phyloP scores from a whole-genome alignment of 2,113 vertebrate species.

The Sinocyclocheilus maitianheensis region DNA sequence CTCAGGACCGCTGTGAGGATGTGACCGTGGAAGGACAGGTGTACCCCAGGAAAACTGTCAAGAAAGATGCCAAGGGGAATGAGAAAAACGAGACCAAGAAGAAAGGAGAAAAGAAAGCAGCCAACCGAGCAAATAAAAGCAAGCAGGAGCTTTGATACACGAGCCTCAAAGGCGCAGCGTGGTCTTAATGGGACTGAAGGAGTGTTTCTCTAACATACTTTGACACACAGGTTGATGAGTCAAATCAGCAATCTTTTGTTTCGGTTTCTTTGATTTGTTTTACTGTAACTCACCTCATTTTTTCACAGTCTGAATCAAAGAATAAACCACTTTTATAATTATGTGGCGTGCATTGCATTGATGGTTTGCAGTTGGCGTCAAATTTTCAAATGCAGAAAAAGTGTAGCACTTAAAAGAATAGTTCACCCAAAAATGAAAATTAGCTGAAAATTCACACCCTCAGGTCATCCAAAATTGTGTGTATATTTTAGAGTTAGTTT shows the following conservation, averaged over 20 bases:
- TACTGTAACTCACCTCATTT: not conserved
- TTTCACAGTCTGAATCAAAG: no score
- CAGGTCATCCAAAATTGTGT: no score
- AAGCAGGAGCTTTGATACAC: slow-evolving; percentile 83
- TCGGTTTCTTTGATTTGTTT: not conserved
- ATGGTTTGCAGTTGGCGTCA: no score
- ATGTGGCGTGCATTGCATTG: no score
- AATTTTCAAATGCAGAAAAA: no score
- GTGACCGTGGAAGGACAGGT: slow-evolving; percentile 97
- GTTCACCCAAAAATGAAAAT: no score
- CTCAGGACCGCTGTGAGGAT: slow-evolving; percentile 88
- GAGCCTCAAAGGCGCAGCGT: not conserved
- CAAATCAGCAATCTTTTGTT: not conserved
- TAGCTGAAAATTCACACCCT: no score
- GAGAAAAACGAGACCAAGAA: slow-evolving; percentile 80
- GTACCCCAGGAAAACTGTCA: slow-evolving; percentile 85
- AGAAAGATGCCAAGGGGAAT: slow-evolving; percentile 63
- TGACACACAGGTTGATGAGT: not conserved
- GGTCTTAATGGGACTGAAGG: not conserved
- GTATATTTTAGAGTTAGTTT: no score
- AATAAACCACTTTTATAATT: no score
- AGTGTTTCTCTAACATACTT: not conserved
- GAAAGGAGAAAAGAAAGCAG: slow-evolving; percentile 77
- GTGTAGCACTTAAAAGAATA: no score
- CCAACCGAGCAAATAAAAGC: slow-evolving; percentile 72